These are phyloP conservation scores for Furcula furcula DNA, from an alignment of 2,888 invertebrate genomes.

Conservation along the genomic window DNA sequence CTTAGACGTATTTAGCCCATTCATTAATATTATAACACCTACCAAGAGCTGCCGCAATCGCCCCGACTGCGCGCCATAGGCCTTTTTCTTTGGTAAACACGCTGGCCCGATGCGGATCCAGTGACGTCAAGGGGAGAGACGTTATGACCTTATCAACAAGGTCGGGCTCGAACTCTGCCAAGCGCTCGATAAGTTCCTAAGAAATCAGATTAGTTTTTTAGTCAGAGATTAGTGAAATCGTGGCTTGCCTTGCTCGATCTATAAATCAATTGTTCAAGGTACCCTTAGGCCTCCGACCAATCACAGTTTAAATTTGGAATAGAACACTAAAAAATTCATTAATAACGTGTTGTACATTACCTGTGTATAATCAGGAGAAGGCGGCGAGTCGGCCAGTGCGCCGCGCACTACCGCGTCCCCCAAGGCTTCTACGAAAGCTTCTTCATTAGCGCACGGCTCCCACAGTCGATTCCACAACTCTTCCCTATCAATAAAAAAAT, in stretches of 20 bases:
- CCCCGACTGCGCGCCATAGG: slow-evolving; percentile 69
- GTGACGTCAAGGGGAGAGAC: slow-evolving; percentile 61
- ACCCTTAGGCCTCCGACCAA: too few species aligned
- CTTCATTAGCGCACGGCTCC: slow-evolving; percentile 74
- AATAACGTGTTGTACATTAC: slow-evolving; percentile 44
- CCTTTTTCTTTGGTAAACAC: slow-evolving; percentile 57
- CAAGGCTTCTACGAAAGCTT: slow-evolving; percentile 82
- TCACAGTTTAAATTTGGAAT: too few species aligned
- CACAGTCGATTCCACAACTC: slow-evolving; percentile 66
- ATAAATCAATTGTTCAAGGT: too few species aligned
- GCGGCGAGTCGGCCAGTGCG: slow-evolving; percentile 79
- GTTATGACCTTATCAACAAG: slow-evolving; percentile 86
- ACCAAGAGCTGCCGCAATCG: slow-evolving; percentile 69
- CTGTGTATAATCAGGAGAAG: slow-evolving; percentile 82
- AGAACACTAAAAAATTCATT: too few species aligned
- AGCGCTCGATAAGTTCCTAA: slow-evolving; percentile 84
- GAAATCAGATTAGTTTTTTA: too few species aligned
- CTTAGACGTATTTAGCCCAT: too few species aligned
- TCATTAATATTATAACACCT: slow-evolving; percentile 8
- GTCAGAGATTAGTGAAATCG: too few species aligned
- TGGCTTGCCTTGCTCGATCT: too few species aligned
- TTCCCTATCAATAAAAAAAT: slow-evolving; percentile 49
- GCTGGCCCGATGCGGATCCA: slow-evolving; percentile 73
- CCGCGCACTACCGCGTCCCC: slow-evolving; percentile 85
- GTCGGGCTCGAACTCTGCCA: slow-evolving; percentile 83